Base-by-base conservation (phyloP, 2,113 vertebrate genomes). In the Turnix velox region DNA sequence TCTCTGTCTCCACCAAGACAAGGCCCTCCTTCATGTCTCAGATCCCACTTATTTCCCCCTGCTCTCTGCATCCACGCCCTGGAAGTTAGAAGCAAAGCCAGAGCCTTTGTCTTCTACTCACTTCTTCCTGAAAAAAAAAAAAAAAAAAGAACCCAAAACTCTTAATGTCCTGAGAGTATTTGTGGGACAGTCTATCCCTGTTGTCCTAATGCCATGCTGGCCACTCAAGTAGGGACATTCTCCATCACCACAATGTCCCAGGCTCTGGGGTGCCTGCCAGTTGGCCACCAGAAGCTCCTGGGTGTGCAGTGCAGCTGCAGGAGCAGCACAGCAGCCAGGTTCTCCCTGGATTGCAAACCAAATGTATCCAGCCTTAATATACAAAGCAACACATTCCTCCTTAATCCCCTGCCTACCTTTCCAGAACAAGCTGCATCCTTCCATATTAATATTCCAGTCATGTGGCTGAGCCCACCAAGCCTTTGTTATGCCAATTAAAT, bases 401-500 rank as follows among this genome's bases (percentile, higher is more conserved):
- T 73, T 91, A 82, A 87, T 79, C 35, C 3, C 2, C 57, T 85
- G 81, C 66, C 74, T 85, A 55, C 77, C 48, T 91, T 81, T 68
- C 58, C 81, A 79, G 62, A 75, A 33, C 68, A 67, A 87, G 43
- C 77, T 30, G 76, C 73, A 67, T 78, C 55, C 73, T 78, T 80
- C 69, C 11, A 9, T 84, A 63, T 93, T 92, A 93, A 81, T 87
- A 94, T 94, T 95, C 94, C 62, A 89, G 74, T 85, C 94, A 92
- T 13, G 61, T 63, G 37, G 37, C 74, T 72, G 40, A 92, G 84
- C 81, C 77, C 84, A 76, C 52, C 61, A 72, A 93, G 89, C 54
- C 74, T 94, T 91, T 95, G 74, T 95, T 91, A 87, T 67, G 69
- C 84, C 89, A 87, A 85, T 94, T 91, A 87, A 94, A 91, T 87